Percentiles rank a stretch among this genome's conserved stretches.
These are phyloP conservation scores for Peucedramus taeniatus DNA, from an alignment of 2,113 vertebrate species.

Conservation along the genomic window DNA sequence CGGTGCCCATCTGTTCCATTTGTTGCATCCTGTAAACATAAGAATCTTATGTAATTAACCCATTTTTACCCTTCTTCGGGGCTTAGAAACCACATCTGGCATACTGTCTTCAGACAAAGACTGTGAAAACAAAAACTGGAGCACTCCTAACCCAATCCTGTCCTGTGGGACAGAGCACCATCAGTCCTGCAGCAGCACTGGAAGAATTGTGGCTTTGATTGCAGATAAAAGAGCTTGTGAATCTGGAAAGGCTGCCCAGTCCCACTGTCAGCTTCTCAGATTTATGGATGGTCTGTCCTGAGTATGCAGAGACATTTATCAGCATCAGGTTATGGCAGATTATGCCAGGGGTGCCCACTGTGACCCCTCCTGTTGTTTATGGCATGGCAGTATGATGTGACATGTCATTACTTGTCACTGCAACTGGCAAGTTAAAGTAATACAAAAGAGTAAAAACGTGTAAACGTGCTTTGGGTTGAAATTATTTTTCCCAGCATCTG, in stretches of 20 bases:
- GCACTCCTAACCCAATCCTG: not conserved
- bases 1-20: slow-evolving; percentile 48
- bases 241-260: not conserved
- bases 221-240: not conserved
- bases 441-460: not conserved
- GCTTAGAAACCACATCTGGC: not conserved
- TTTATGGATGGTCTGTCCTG: not conserved
- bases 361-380: not conserved
- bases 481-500: not conserved
- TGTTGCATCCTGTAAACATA: slow-evolving; percentile 41
- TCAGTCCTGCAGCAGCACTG: not conserved
- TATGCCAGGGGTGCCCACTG: not conserved
- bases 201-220: not conserved
- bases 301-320: not conserved
- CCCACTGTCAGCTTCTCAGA: not conserved
- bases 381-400: fast-evolving
- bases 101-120: not conserved
- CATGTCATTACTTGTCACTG: fast-evolving
- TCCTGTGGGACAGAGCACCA: not conserved
- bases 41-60: slow-evolving; percentile 43
- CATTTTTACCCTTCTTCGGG: slow-evolving; percentile 38
- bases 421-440: not conserved
- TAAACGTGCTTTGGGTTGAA: not conserved
- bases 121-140: not conserved
- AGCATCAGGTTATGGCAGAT: not conserved